These are phyloP conservation scores for Leptodactylus fallax DNA, from an alignment of 2,797 vertebrate genomes.

Conservation along the genomic window DNA sequence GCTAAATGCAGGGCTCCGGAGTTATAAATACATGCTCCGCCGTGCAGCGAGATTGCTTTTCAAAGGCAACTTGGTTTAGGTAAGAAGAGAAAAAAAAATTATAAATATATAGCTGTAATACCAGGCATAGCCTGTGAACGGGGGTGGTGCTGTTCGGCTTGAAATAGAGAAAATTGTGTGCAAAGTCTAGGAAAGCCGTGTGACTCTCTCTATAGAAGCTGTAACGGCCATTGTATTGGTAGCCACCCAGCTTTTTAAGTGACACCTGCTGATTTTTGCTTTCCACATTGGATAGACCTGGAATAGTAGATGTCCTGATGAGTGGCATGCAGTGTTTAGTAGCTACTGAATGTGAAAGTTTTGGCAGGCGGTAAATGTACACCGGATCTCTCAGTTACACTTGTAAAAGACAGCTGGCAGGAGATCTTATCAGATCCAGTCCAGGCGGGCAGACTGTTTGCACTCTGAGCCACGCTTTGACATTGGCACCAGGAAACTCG, in stretches of 20 bases:
- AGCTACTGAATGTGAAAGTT: neutral
- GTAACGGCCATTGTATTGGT: neutral
- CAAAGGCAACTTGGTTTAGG: neutral
- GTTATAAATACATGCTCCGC: neutral
- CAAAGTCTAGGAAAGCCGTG: too few species aligned
- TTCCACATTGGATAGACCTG: neutral
- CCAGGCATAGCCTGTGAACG: neutral
- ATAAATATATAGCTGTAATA: neutral
- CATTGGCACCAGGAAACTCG: neutral
- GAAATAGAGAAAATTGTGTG: too few species aligned
- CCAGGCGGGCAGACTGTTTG: neutral
- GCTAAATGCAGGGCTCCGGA: neutral
- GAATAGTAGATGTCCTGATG: neutral
- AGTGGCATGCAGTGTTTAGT: neutral
- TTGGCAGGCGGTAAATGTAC: neutral
- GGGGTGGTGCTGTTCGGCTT: neutral
- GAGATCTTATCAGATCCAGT: constrained; percentile 11
- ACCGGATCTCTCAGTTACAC: neutral
- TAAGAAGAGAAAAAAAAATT: neutral
- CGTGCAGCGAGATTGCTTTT: neutral
- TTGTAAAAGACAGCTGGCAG: constrained; percentile 19
- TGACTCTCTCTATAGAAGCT: neutral
- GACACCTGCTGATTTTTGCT: neutral
- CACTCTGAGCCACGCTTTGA: neutral
- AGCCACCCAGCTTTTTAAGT: neutral